A percentile compares a stretch with the other conserved stretches of the same genome.
Evolutionary conservation across 2,888 invertebrate genomes (phyloP).

Genomic region (Ceramica pisi): DNA sequence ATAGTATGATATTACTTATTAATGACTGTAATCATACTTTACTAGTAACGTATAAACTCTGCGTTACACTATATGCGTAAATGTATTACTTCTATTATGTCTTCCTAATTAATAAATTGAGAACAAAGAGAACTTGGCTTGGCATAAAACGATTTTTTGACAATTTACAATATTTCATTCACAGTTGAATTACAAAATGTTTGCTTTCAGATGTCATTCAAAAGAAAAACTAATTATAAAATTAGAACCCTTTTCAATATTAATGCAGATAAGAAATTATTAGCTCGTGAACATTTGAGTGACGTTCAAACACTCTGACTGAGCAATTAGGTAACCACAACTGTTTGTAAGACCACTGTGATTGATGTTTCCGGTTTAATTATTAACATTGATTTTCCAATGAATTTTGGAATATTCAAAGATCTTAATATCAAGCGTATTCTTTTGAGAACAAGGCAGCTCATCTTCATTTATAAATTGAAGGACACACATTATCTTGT

Average conservation of each 20-base stretch:
- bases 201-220: not conserved
- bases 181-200: not conserved
- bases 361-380: constrained; percentile 42
- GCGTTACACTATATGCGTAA: no score
- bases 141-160: no score
- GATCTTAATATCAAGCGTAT: not conserved
- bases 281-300: constrained; percentile 30
- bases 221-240: not conserved
- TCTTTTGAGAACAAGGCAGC: no score
- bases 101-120: no score
- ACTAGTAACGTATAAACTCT: not conserved
- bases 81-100: no score
- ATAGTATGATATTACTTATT: not conserved
- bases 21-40: not conserved
- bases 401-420: not conserved
- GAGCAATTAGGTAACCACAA: constrained; percentile 32
- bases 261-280: constrained; percentile 38
- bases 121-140: not conserved
- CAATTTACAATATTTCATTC: not conserved
- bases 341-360: constrained; percentile 16
- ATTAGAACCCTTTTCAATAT: constrained; percentile 35
- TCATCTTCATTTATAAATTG: no score
- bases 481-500: no score
- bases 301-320: constrained; percentile 37
- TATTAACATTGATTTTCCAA: not conserved